Evolutionary conservation across 2,888 invertebrate genomes (phyloP).

Genomic region (Deroplatys truncata): DNA sequence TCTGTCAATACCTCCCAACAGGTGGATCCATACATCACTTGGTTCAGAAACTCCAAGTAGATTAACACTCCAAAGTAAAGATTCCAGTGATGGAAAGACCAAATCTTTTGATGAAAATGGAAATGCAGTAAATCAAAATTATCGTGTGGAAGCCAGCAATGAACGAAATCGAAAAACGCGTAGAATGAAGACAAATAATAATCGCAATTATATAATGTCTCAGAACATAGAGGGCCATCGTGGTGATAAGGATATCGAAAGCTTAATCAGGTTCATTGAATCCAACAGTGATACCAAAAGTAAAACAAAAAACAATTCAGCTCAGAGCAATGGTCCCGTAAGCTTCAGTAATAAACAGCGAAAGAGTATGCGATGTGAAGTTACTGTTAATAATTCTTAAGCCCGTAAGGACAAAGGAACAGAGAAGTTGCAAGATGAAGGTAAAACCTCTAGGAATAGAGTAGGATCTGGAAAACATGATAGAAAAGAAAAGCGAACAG

Average conservation of each 20-base stretch:
- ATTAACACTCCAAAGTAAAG: constrained; percentile 12
- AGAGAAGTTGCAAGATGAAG: constrained; percentile 36
- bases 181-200: constrained; percentile 36
- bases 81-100: constrained; percentile 38
- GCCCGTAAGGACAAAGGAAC: constrained; percentile 45
- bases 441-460: constrained; percentile 29
- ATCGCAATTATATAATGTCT: constrained; percentile 37
- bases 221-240: constrained; percentile 73
- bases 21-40: constrained; percentile 21
- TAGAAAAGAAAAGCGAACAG: constrained; percentile 44
- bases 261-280: constrained; percentile 73
- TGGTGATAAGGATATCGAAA: constrained; percentile 72
- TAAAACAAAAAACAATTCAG: constrained; percentile 39
- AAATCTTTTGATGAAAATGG: constrained; percentile 78
- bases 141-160: constrained; percentile 26
- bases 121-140: constrained; percentile 58
- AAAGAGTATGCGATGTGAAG: constrained; percentile 13
- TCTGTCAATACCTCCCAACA: constrained; percentile 25
- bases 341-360: constrained; percentile 22
- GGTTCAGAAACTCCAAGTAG: constrained; percentile 24
- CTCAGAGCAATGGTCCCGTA: constrained; percentile 36
- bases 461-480: constrained; percentile 14
- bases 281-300: constrained; percentile 46
- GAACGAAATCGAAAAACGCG: constrained; percentile 33
- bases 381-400: constrained; percentile 2